Percentiles rank a stretch among this genome's conserved stretches.
These are phyloP conservation scores for Tetramorium simillimum DNA, from an alignment of 1,140 invertebrate species.

Conservation along the genomic window DNA sequence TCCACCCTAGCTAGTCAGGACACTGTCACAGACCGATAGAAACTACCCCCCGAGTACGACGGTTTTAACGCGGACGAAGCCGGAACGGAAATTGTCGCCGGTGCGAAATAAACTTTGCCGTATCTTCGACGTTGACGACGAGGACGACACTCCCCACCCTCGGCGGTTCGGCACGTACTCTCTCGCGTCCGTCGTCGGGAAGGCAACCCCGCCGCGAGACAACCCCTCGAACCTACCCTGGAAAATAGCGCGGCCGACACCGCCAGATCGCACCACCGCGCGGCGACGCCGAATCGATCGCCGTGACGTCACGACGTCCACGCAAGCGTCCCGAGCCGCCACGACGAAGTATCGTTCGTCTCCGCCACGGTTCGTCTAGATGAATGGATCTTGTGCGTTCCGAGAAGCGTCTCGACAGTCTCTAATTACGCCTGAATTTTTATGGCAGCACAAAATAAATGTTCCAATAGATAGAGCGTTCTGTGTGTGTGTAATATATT, in stretches of 20 bases:
- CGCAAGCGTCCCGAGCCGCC: constrained; percentile 66
- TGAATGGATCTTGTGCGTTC: constrained; percentile 29
- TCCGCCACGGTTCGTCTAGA: constrained; percentile 23
- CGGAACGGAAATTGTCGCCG: not conserved
- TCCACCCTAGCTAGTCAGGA: constrained; percentile 27
- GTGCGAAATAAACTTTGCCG: constrained; percentile 54
- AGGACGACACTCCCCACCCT: constrained; percentile 62
- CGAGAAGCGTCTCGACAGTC: not conserved
- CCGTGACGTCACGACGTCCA: constrained; percentile 77
- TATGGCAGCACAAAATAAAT: not conserved
- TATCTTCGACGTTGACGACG: constrained; percentile 55
- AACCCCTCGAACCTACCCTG: constrained; percentile 73
- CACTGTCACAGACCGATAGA: constrained; percentile 40
- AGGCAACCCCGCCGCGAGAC: constrained; percentile 70
- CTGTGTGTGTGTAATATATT: not conserved
- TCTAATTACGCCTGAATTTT: constrained; percentile 15
- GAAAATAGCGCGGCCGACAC: constrained; percentile 64
- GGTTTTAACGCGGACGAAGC: constrained; percentile 16
- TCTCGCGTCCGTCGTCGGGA: constrained; percentile 47
- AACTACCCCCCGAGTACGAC: not conserved
- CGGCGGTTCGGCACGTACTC: constrained; percentile 60
- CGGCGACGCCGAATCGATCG: constrained; percentile 78
- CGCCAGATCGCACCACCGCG: constrained; percentile 81
- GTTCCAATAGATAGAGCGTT: not conserved
- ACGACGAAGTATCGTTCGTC: constrained; percentile 61